A percentile compares a stretch with the other conserved stretches of the same genome.
Conservation (phyloP, 2,888 invertebrate genomes). For the Drosophila tripunctata region DNA sequence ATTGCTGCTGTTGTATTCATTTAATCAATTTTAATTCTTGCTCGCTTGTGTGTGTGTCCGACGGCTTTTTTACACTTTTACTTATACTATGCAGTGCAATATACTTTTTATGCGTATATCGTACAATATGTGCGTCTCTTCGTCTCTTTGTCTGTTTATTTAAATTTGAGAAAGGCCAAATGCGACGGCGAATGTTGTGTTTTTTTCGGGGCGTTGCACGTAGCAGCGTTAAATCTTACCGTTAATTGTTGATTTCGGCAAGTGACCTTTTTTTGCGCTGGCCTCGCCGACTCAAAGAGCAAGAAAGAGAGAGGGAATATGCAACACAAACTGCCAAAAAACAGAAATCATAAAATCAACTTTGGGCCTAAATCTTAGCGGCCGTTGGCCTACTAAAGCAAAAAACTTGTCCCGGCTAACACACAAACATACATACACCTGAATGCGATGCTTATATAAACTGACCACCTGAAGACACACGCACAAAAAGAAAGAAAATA, state of each 20-base stretch:
- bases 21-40: constrained; percentile 32
- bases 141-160: constrained; percentile 18
- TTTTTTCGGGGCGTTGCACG: constrained; percentile 6
- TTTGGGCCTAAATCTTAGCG: constrained; percentile 18
- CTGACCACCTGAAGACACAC: not conserved
- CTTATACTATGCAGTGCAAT: too few species aligned
- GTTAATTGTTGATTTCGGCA: constrained; percentile 16
- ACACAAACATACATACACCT: not conserved
- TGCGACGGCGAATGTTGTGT: constrained; percentile 16
- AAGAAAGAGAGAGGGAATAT: not conserved
- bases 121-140: not conserved
- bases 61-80: not conserved
- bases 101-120: too few species aligned
- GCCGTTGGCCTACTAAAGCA: constrained; percentile 64
- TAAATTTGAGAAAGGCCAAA: constrained; percentile 23
- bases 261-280: not conserved
- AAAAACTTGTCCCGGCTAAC: constrained; percentile 50
- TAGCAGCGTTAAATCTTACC: constrained; percentile 3
- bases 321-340: not conserved
- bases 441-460: not conserved
- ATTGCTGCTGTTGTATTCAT: constrained; percentile 1
- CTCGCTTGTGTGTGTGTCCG: constrained; percentile 2
- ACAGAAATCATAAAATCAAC: constrained; percentile 22
- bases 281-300: constrained; percentile 9
- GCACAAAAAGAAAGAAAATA: not conserved